Evolutionary conservation across 2,888 invertebrate species (phyloP), one percentile per base, ranked within the genome.

Genomic region (Macaria notata): DNA sequence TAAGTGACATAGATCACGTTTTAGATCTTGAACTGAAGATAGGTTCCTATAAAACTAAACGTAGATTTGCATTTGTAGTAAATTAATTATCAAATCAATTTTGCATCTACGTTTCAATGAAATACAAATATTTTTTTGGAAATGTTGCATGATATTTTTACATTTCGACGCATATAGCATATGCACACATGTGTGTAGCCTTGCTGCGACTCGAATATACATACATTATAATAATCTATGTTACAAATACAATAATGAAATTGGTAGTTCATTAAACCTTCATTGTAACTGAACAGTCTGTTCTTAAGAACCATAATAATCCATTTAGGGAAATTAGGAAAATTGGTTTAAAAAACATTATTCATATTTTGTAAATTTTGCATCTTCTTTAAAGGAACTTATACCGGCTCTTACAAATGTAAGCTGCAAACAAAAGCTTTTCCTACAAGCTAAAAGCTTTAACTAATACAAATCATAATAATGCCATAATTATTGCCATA

Each of bases 11-110:
- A 71, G 76, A 76, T 78, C 74, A 66, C 62, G 59, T 70, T 70
- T 71, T 55, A 74, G 86, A 87, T 88, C 86, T 79, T 81, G 88
- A 81, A 90, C 89, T 90, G 89, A 89, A 74, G 76, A 75, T 79
- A 78, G 82, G 89, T 90, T 89, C 89, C 89, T 89, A 89, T 88
- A 81, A 81, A 84, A 79, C 81, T 81, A 82, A 41, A 46, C 67
- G 70, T 72, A 71, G 65, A 72, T 69, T 75, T 67, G 61, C 60
- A 63, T 68, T 57, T 77, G 71, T 72, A 66, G 67, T 73, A n/a
- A 8, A 4, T 8, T 1, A 41, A 72, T 63, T 65, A 54, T 71
- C 74, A 79, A 36, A 78, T 71, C 68, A 48, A 43, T 46, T 48
- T 51, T 49, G 43, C 51, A 42, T 49, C 68, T 67, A 68, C 54